Evolutionary conservation across 1,140 invertebrate genomes (phyloP).

Genomic region (Drosophila ambigua): DNA sequence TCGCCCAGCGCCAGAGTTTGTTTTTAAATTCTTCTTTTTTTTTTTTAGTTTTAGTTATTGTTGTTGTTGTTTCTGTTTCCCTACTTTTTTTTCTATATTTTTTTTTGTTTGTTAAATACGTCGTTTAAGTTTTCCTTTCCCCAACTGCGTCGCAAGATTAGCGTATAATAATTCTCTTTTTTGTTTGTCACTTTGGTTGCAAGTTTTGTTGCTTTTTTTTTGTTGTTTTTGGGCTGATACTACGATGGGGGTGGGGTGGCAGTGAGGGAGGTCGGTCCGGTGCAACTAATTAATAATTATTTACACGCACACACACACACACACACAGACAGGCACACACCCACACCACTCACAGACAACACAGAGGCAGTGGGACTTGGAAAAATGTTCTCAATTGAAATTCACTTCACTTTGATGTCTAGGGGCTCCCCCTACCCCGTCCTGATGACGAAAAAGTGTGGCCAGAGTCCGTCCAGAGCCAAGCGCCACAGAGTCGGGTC

Average conservation of each 20-base stretch:
- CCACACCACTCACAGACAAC: constrained; percentile 34
- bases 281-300: constrained; percentile 70
- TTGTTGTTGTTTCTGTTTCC: constrained; percentile 32
- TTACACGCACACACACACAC: constrained; percentile 30
- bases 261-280: constrained; percentile 16
- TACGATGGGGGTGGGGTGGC: neutral
- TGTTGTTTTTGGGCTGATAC: too few relatives aligned
- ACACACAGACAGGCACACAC: constrained; percentile 17
- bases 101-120: constrained; percentile 49
- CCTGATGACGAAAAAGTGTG: constrained; percentile 11
- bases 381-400: constrained; percentile 51
- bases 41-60: constrained; percentile 30
- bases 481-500: constrained; percentile 22
- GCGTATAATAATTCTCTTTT: constrained; percentile 54
- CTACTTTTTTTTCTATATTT: constrained; percentile 18
- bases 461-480: constrained; percentile 43
- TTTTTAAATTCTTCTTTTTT: constrained; percentile 48
- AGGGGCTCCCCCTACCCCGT: neutral
- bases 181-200: constrained; percentile 29
- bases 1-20: constrained; percentile 63
- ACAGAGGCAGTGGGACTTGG: constrained; percentile 18
- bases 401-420: constrained; percentile 47
- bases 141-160: constrained; percentile 72
- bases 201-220: too few relatives aligned
- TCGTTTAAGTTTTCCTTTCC: constrained; percentile 60